Base-by-base conservation (phyloP, 2,888 invertebrate genomes). In the Phanerotoma sp. region DNA sequence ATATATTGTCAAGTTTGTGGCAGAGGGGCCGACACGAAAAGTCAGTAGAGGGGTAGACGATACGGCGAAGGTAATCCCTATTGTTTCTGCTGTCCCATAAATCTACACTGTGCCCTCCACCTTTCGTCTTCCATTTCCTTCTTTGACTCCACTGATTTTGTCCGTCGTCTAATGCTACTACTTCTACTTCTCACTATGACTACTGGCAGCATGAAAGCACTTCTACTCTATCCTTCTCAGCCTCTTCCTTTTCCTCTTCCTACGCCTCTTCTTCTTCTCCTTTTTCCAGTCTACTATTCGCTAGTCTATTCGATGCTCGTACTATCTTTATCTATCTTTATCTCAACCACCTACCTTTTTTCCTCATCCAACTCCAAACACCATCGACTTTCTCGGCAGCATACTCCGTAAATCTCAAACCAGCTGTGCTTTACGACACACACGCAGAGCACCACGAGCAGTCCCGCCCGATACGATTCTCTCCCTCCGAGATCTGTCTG, bases 41-140 rank as follows among this genome's bases (percentile, higher is more conserved):
- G 56, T 52, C 44, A 20, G 45, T 41, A 15, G 18, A 9, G 28
- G 38, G 37, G 44, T 42, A 53, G 52, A 44, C 50, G 20, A 51
- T 60, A 55, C 55, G 57, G 53, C 56, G 59, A 63, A 58, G 58
- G 66, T 66, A 69, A 71, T 69, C 67, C 66, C 68, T 67, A 70
- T 71, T 69, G 71, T 70, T 71, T 71, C 68, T 64, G 47, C 63
- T 65, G 66, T 66, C 66, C 65, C 64, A 71, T 71, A 71, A 71
- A 71, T 71, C 66, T n/a, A n/a, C n/a, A n/a, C n/a, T n/a, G n/a
- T n/a, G n/a, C 66, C 58, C 57, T 57, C 60, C 55, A 62, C 59
- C 57, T 51, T 47, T 41, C 57, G 58, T 47, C 47, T 44, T 25
- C 49, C 40, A 45, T 28, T 49, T 52, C 33, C 41, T 20, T 37